A percentile compares a stretch with the other conserved stretches of the same genome.
phyloP scores from a whole-genome alignment of 2,113 vertebrate species.

The Alaudala cheleensis region DNA sequence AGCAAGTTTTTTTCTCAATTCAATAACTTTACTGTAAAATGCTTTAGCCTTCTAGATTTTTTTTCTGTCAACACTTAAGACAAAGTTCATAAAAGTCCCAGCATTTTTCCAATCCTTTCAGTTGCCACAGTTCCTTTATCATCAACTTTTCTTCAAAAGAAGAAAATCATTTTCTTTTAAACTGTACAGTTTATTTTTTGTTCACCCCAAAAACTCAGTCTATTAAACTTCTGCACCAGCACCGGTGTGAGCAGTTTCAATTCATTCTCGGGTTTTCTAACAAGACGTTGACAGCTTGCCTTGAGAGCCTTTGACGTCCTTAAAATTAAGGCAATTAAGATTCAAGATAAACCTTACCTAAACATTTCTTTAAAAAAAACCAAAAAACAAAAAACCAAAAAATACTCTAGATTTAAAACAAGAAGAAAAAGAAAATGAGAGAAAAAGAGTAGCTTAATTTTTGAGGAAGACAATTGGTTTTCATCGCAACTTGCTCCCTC shows the following conservation, averaged over 20 bases:
- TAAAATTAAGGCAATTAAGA: conserved; percentile 99
- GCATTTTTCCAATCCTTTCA: conserved; percentile 80
- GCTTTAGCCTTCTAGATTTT: conserved; percentile 85
- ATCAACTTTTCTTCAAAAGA: conserved; percentile 95
- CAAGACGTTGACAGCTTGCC: conserved; percentile 86
- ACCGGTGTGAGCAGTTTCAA: conserved; percentile 80
- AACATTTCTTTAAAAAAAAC: conserved; percentile 86
- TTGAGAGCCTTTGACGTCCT: conserved; percentile 87
- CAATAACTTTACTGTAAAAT: conserved; percentile 86
- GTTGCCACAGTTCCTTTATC: conserved; percentile 89
- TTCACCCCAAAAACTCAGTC: conserved; percentile 84
- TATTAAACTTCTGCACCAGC: conserved; percentile 81
- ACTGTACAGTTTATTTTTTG: conserved; percentile 91
- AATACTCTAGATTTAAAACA: conserved; percentile 69
- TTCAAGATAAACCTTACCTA: conserved; percentile 93
- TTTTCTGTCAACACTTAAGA: conserved; percentile 79
- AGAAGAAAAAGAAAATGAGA: conserved; percentile 82
- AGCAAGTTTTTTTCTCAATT: conserved; percentile 81
- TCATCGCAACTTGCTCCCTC: conserved; percentile 78
- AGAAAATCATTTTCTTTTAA: conserved; percentile 93
- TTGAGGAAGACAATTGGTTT: conserved; percentile 91
- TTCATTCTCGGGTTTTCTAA: conserved; percentile 79
- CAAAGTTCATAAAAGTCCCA: conserved; percentile 89
- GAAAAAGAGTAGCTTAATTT: conserved; percentile 90
- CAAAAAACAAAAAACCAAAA: conserved; percentile 49